Conservation (phyloP, 1,140 invertebrate species). For the Ruditapes philippinarum region DNA sequence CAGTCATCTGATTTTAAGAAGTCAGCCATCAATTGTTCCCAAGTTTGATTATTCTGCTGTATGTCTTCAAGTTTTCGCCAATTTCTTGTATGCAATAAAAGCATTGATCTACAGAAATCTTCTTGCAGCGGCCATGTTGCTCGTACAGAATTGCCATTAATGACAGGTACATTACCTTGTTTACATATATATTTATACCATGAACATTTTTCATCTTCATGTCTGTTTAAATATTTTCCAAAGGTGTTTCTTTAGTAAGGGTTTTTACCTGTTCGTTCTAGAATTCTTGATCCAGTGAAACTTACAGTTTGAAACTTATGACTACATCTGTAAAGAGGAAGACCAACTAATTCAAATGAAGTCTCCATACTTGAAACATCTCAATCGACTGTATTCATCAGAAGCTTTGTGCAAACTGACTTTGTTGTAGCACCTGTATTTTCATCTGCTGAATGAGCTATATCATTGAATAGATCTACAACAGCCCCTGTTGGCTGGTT, state of each 20-base stretch:
- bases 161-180: slow-evolving; percentile 56
- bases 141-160: slow-evolving; percentile 8
- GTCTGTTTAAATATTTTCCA: slow-evolving; percentile 51
- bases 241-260: slow-evolving; percentile 47
- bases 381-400: slow-evolving; percentile 68
- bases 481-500: slow-evolving; percentile 24
- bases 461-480: slow-evolving; percentile 51
- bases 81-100: slow-evolving; percentile 1
- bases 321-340: slow-evolving; percentile 63
- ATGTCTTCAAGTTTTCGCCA: too few relatives aligned
- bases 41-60: too few relatives aligned
- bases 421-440: background rate
- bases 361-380: slow-evolving; percentile 63
- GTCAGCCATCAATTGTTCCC: too few relatives aligned
- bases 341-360: slow-evolving; percentile 61
- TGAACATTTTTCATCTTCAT: slow-evolving; percentile 6
- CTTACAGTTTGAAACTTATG: slow-evolving; percentile 65
- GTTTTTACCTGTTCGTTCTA: slow-evolving; percentile 27
- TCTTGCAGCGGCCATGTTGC: slow-evolving; percentile 61
- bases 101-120: slow-evolving; percentile 46
- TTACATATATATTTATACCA: slow-evolving; percentile 53
- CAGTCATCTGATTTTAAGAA: too few relatives aligned
- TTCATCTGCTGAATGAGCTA: slow-evolving; percentile 13
- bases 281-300: slow-evolving; percentile 46
- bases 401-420: slow-evolving; percentile 62